Evolutionary conservation across 2,113 vertebrate species (phyloP).

Genomic region (Perognathus longimembris): DNA sequence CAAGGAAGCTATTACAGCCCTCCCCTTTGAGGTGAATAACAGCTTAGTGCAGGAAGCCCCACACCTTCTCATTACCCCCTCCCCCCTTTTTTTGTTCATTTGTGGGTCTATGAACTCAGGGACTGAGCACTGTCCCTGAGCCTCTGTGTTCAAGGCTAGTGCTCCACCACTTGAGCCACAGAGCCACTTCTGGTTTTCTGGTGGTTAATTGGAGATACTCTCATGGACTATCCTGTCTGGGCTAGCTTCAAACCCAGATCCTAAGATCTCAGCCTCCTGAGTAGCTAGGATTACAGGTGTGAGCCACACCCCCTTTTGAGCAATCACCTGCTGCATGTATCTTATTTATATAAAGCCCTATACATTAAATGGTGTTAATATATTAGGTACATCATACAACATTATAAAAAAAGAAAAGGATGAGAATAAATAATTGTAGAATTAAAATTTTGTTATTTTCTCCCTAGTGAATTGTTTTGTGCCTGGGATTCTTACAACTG

Average conservation of each 20-base stretch:
- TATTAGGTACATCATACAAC: background rate
- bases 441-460: background rate
- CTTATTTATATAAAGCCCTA: background rate
- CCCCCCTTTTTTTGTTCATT: too few species aligned
- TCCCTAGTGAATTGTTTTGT: background rate
- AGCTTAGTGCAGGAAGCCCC: background rate
- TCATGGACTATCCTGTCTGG: too few species aligned
- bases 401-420: background rate
- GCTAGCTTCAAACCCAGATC: too few species aligned
- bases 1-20: background rate
- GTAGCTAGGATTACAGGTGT: too few species aligned
- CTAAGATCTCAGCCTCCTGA: too few species aligned
- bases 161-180: too few species aligned
- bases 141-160: too few species aligned
- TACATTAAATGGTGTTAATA: background rate
- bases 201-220: too few species aligned
- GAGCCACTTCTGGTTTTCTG: too few species aligned
- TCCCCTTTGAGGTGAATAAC: background rate
- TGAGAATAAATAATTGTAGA: constrained; percentile 5
- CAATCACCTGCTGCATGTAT: background rate
- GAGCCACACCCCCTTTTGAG: background rate
- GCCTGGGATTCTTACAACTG: background rate
- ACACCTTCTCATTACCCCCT: background rate
- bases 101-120: too few species aligned
- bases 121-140: too few species aligned